Conservation (phyloP, 2,888 invertebrate species). For the Ecliptopera silaceata region DNA sequence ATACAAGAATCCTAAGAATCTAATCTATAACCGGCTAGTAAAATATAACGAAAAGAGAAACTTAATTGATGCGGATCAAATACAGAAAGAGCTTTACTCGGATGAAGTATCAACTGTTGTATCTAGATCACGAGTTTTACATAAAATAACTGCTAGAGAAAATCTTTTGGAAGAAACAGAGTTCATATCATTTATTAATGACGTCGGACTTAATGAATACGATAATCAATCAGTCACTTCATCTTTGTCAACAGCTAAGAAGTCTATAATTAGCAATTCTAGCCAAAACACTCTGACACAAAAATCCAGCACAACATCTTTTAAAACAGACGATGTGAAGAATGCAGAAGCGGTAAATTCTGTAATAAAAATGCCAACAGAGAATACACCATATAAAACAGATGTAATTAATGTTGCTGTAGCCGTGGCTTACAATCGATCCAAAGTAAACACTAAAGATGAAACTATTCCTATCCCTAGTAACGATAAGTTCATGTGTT, state of each 20-base stretch:
- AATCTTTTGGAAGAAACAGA: slow-evolving; percentile 47
- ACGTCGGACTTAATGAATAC: slow-evolving; percentile 27
- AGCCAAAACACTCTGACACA: slow-evolving; percentile 53
- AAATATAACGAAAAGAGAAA: slow-evolving; percentile 44
- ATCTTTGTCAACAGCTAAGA: slow-evolving; percentile 38
- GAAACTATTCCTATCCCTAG: slow-evolving; percentile 18
- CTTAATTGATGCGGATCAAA: slow-evolving; percentile 31
- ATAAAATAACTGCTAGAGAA: slow-evolving; percentile 52
- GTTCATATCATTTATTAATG: slow-evolving; percentile 22
- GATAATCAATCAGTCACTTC: slow-evolving; percentile 38
- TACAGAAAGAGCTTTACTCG: slow-evolving; percentile 40
- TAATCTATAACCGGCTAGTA: slow-evolving; percentile 37
- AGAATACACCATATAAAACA: slow-evolving; percentile 43
- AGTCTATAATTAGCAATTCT: slow-evolving; percentile 42
- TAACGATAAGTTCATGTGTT: slow-evolving; percentile 29
- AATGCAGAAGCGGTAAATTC: slow-evolving; percentile 35
- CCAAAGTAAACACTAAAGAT: slow-evolving; percentile 27
- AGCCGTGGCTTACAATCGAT: slow-evolving; percentile 48
- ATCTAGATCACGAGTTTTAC: slow-evolving; percentile 46
- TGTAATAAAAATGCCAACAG: slow-evolving; percentile 31
- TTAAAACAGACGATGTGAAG: slow-evolving; percentile 31
- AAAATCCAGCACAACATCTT: slow-evolving; percentile 39
- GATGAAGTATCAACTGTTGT: slow-evolving; percentile 45
- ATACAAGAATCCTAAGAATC: slow-evolving; percentile 36
- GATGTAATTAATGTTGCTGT: slow-evolving; percentile 55